A percentile compares a stretch with the other conserved stretches of the same genome.
These are phyloP conservation scores for Tadarida brasiliensis DNA, from an alignment of 2,797 vertebrate species.

Conservation along the genomic window DNA sequence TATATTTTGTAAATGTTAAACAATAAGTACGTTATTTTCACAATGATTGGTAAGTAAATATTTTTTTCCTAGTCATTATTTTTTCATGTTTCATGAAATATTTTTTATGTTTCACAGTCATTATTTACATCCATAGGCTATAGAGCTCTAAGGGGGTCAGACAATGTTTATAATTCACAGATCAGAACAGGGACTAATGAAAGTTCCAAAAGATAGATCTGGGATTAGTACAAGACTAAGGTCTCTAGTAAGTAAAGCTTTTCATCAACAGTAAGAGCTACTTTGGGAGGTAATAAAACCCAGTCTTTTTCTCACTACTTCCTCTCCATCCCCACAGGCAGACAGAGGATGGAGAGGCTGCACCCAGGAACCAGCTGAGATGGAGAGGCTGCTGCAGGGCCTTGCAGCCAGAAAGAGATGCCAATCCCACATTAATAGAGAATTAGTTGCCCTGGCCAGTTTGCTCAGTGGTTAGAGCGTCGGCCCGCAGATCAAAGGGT, in stretches of 20 bases:
- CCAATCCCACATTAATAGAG: not conserved
- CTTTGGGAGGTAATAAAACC: not conserved
- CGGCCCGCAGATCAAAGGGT: no score
- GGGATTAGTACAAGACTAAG: not conserved
- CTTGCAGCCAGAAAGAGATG: not conserved
- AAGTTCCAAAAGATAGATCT: not conserved
- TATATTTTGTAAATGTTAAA: conserved; percentile 21
- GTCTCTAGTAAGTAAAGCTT: conserved; percentile 37
- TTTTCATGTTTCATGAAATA: not conserved
- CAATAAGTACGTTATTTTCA: not conserved
- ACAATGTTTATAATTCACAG: not conserved
- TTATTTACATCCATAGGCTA: not conserved
- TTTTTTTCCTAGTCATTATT: not conserved
- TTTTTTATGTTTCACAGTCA: not conserved
- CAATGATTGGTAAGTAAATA: not conserved
- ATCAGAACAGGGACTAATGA: not conserved
- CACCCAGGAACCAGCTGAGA: not conserved
- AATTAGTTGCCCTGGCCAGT: not conserved
- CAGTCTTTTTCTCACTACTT: not conserved
- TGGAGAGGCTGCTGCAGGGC: not conserved
- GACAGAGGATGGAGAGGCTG: not conserved
- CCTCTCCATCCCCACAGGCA: not conserved
- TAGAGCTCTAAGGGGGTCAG: not conserved
- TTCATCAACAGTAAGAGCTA: not conserved
- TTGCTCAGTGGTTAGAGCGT: no score